Percentiles rank a stretch among this genome's conserved stretches.
Conservation (phyloP, 2,113 vertebrate species). For the Pongo abelii region DNA sequence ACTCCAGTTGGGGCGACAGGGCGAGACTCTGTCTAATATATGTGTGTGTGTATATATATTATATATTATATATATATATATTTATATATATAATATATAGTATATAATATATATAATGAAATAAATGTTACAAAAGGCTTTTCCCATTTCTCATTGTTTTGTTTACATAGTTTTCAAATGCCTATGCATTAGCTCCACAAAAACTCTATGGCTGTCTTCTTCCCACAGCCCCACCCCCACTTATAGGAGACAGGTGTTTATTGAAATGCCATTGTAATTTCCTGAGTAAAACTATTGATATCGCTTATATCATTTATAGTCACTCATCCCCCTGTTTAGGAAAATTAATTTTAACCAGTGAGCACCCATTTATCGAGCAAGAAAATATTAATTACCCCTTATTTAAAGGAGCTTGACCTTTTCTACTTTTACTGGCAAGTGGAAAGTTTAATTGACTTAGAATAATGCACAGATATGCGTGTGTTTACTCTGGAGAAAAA, state of each 20-base stretch:
- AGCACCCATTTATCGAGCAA: slow-evolving; percentile 12
- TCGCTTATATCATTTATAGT: slow-evolving; percentile 21
- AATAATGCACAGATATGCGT: not conserved
- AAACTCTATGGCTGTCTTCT: not conserved
- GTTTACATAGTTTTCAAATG: not conserved
- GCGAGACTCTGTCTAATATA: no score
- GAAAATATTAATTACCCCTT: slow-evolving; percentile 40
- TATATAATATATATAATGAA: not conserved
- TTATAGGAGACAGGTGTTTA: not conserved
- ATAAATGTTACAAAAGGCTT: not conserved
- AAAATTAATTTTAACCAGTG: slow-evolving; percentile 43
- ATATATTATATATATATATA: no score
- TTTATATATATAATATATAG: no score
- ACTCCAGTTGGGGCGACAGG: no score
- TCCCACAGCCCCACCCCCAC: accelerated
- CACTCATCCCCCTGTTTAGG: not conserved
- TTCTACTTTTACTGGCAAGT: not conserved
- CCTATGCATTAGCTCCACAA: not conserved
- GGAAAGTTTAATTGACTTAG: slow-evolving; percentile 58
- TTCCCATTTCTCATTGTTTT: not conserved
- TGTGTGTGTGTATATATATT: no score
- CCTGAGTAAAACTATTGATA: not conserved
- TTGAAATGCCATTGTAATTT: slow-evolving; percentile 42
- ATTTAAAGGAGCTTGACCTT: slow-evolving; percentile 39
- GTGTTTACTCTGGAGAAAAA: slow-evolving; percentile 14